Base-by-base conservation (phyloP, 2,888 invertebrate genomes). In the Hoplodrina ambigua region DNA sequence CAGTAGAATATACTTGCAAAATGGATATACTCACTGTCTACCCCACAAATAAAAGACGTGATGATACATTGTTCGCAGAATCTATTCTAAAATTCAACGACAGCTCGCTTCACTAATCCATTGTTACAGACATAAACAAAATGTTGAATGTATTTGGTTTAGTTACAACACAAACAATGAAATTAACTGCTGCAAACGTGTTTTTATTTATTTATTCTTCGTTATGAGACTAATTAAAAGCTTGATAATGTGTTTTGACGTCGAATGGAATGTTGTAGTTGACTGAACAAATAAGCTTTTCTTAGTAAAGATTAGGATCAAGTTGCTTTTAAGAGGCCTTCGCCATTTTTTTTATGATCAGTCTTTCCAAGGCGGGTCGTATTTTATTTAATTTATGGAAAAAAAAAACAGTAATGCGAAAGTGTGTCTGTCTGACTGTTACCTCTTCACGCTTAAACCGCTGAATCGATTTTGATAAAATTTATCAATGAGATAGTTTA, bases 101-200 rank as follows among this genome's bases (percentile, higher is more conserved):
- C 44, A 72, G 13, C 41, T 54, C 53, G 77, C 58, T 54, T 65
- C 73, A 78, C 52, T 56, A 19, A 65, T 78, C 56, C 53, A 52
- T 73, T 64, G 30, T 56, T 20, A 44, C 41, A 73, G 59, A 65
- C 13, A 37, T 60, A 73, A 75, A 75, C 79, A 78, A 60, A 60
- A 49, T 15, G 73, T 20, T 60, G 8, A 54, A 75, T 59, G 46
- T 72, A 37, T 75, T 78, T 72, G 50, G 75, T 75, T 61, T 44
- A 49, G 60, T 73, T 49, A 49, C 52, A 78, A 60, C n/a, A 66
- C 66, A 75, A 75, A 75, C 74, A 75, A 78, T 56, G 17, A 15
- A 60, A 44, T 63, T 55, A 61, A 65, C 30, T 41, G 65, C 56
- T 65, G 59, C 56, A 37, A 70, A 63, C 59, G 30, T 25, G 63